Conservation (phyloP, 1,140 invertebrate species). For the Ips typographus region DNA sequence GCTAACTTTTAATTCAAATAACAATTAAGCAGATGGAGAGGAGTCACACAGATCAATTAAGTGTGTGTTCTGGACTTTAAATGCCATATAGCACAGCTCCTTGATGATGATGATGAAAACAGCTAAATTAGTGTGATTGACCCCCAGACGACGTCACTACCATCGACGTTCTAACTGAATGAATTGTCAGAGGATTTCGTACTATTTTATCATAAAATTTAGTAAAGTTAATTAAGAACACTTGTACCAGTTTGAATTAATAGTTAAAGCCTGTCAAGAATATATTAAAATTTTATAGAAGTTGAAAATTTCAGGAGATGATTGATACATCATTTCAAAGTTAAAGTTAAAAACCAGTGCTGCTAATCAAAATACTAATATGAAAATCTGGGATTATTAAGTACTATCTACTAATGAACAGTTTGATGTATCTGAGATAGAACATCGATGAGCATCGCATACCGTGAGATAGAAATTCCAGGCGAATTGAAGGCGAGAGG, state of each 20-base stretch:
- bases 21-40: constrained; percentile 41
- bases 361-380: too few species aligned
- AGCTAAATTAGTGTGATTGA: constrained; percentile 39
- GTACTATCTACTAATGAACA: too few species aligned
- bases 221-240: too few species aligned
- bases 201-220: too few species aligned
- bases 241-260: too few species aligned
- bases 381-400: too few species aligned
- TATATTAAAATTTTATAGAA: too few species aligned
- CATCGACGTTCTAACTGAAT: constrained; percentile 20
- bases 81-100: constrained; percentile 37
- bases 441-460: constrained; percentile 17
- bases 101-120: constrained; percentile 39
- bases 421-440: background rate
- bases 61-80: constrained; percentile 35
- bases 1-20: constrained; percentile 40
- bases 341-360: too few species aligned
- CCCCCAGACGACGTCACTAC: constrained; percentile 28
- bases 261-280: too few species aligned
- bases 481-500: constrained; percentile 32
- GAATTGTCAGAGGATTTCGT: background rate
- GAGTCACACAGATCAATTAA: constrained; percentile 41
- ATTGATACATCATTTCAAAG: too few species aligned
- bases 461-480: constrained; percentile 35
- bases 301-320: too few species aligned